Conservation (phyloP, 2,797 vertebrate genomes). For the Rousettus madagascariensis region DNA sequence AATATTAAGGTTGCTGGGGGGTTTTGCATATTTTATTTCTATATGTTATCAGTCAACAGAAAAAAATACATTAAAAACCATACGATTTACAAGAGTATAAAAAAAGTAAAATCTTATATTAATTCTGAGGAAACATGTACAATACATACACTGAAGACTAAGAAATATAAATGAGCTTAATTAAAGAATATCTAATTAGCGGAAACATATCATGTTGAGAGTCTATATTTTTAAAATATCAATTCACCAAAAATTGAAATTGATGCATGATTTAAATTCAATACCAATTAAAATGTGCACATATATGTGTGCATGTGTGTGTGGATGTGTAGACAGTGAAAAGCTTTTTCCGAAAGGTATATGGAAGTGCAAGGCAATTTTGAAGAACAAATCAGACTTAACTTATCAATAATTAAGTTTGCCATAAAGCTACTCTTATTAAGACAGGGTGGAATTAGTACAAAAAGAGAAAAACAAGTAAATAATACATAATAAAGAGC, state of each 20-base stretch:
- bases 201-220: not conserved
- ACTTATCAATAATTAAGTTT: not conserved
- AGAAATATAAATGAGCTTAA: not conserved
- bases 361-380: not conserved
- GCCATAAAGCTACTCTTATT: not conserved
- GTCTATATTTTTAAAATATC: not conserved
- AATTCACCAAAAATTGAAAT: not conserved
- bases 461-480: not conserved
- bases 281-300: not conserved
- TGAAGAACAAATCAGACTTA: not conserved
- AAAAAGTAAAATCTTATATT: not conserved
- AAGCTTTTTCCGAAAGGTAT: not conserved
- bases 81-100: not conserved
- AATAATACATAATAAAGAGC: not conserved
- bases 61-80: not conserved
- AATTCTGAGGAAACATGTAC: not conserved
- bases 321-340: fast-evolving
- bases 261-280: not conserved
- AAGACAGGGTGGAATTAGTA: not conserved
- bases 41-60: not conserved
- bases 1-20: not conserved
- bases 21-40: not conserved
- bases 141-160: not conserved
- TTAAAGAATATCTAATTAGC: not conserved
- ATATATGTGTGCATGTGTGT: not conserved